These are phyloP conservation scores for Drosophila aff. DNA, from an alignment of 1,140 invertebrate species.

Conservation along the genomic window DNA sequence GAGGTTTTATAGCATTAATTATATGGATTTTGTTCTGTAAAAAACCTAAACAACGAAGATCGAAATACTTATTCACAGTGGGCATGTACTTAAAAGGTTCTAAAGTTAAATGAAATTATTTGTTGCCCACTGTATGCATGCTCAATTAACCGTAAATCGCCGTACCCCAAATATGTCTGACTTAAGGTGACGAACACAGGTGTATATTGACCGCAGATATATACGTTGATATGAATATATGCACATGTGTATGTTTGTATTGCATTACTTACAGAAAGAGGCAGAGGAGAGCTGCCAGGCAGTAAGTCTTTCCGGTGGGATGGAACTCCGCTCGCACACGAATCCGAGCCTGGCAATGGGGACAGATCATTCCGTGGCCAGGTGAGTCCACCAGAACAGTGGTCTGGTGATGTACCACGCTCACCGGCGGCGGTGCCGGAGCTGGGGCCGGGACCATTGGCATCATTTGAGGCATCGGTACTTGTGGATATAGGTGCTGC, in stretches of 20 bases:
- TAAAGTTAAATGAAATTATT: not conserved
- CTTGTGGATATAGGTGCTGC: slow-evolving; percentile 6
- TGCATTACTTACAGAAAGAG: slow-evolving; percentile 49
- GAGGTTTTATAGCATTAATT: not conserved
- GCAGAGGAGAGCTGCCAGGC: slow-evolving; percentile 44
- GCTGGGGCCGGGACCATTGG: not conserved
- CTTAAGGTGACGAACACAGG: not conserved
- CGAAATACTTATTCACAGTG: not conserved
- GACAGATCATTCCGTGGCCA: slow-evolving; percentile 49
- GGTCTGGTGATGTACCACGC: slow-evolving; percentile 13
- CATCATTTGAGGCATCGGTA: slow-evolving; percentile 4
- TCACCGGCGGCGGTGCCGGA: not conserved
- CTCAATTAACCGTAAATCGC: not conserved
- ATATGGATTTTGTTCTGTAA: not conserved
- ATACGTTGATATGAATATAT: not conserved
- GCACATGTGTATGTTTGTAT: not conserved
- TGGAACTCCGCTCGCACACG: slow-evolving; percentile 43
- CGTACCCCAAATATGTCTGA: not conserved
- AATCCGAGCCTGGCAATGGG: slow-evolving; percentile 50
- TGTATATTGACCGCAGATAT: not conserved
- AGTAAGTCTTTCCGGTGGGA: slow-evolving; percentile 55
- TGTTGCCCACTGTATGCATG: not conserved
- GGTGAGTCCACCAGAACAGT: slow-evolving; percentile 29
- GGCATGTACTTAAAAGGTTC: not conserved
- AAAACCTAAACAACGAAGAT: not conserved